Conservation (phyloP, 2,888 invertebrate genomes). For the Drosophila affinis region DNA sequence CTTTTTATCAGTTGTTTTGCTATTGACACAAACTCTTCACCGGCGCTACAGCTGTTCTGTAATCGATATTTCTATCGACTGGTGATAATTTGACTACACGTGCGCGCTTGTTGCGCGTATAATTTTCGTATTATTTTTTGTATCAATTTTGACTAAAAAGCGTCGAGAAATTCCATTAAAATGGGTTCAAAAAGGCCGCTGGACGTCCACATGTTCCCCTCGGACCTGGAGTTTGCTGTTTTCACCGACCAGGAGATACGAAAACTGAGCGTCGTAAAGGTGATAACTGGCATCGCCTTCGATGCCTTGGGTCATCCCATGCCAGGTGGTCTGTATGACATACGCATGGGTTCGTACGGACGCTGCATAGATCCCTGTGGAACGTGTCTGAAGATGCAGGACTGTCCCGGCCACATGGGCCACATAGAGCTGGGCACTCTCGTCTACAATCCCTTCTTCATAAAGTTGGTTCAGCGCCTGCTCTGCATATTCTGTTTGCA, state of each 20-base stretch:
- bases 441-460: slow-evolving; percentile 95
- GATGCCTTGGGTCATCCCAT: slow-evolving; percentile 92
- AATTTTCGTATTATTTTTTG: background rate
- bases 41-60: too few relatives aligned
- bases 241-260: slow-evolving; percentile 91
- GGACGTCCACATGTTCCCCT: slow-evolving; percentile 81
- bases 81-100: slow-evolving; percentile 19
- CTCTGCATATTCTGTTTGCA: slow-evolving; percentile 88
- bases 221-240: slow-evolving; percentile 87
- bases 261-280: slow-evolving; percentile 91
- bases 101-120: slow-evolving; percentile 18
- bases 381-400: slow-evolving; percentile 89
- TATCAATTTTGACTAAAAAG: slow-evolving; percentile 7
- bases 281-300: slow-evolving; percentile 91
- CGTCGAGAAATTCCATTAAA: slow-evolving; percentile 18
- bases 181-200: slow-evolving; percentile 59
- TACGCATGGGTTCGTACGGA: slow-evolving; percentile 87
- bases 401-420: slow-evolving; percentile 97
- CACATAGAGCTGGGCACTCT: slow-evolving; percentile 95
- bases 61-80: too few relatives aligned
- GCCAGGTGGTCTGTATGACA: slow-evolving; percentile 95
- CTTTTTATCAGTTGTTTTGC: background rate
- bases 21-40: background rate
- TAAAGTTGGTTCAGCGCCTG: slow-evolving; percentile 88
- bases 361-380: slow-evolving; percentile 87